Evolutionary conservation across 1,140 invertebrate species (phyloP), one percentile per base, ranked within the genome.

Genomic region (Dinothrombium tinctorium): DNA sequence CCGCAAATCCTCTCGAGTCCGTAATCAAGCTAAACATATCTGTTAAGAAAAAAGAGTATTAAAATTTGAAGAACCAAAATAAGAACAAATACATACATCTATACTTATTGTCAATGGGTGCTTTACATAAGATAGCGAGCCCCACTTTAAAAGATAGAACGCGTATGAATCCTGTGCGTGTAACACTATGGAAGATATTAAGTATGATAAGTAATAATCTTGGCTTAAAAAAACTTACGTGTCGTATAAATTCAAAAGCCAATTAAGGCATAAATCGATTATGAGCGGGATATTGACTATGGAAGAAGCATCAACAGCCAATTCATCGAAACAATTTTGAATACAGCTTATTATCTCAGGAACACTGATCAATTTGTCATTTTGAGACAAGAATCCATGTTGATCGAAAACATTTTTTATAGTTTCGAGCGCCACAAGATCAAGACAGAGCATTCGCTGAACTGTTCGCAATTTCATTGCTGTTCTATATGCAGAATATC

Each of bases 81-180:
- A n/a, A n/a, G n/a, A n/a, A n/a, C n/a, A n/a, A 41, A 22, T 36
- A 67, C 71, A 69, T 62, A 79, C 71, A 90, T 69, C 82, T 73
- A 58, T 96, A 98, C 63, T 99, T 99, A 53, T 98, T 90, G 63
- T 98, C 90, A 39, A 98, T 64, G 54, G 87, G 83, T 29, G 87
- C 90, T 56, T 79, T 79, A 53, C 81, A 90, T 32, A 74, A 52
- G 15, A 94, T 66, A 38, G 94, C 78, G 21, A 98, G 61, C 4
- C 84, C 89, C 47, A 94, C 79, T 69, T 96, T 96, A 65, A 98
- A 96, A 50, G 89, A 94, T n/a, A 96, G 65, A 33, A 94, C 84
- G 31, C 89, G 67, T 50, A 98, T 77, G 59, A 90, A 84, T n/a
- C 89, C 87, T 43, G 84, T 92, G 51, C 92, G 69, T 63, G 87